Conservation (phyloP, 2,888 invertebrate genomes). For the Glyphotaelius pellucidus region DNA sequence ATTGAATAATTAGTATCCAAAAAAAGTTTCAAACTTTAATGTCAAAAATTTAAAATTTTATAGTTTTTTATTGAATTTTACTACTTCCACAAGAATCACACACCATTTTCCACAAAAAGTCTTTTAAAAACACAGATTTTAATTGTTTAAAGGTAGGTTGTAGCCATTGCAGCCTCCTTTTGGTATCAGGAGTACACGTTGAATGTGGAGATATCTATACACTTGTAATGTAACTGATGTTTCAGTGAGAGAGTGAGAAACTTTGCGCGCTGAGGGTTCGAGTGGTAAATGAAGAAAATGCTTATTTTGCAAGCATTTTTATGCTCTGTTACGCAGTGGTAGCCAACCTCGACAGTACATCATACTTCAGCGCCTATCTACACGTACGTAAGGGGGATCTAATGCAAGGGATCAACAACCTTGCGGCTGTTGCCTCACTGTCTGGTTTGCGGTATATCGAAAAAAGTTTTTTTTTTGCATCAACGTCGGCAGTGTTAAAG, state of each 20-base stretch:
- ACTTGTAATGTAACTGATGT: neutral
- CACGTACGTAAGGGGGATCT: constrained; percentile 50
- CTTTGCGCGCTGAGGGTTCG: constrained; percentile 43
- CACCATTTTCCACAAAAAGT: neutral
- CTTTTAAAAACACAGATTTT: neutral
- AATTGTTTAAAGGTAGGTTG: neutral
- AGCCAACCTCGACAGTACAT: constrained; percentile 61
- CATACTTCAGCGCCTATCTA: constrained; percentile 53
- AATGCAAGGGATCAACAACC: constrained; percentile 14
- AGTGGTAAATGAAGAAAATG: constrained; percentile 61
- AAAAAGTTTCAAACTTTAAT: too few species aligned
- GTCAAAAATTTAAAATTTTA: too few species aligned
- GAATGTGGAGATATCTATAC: neutral
- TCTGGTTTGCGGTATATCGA: neutral
- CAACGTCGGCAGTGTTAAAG: neutral
- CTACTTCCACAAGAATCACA: neutral
- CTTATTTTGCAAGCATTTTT: constrained; percentile 64
- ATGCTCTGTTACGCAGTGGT: constrained; percentile 65
- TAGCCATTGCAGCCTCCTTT: neutral
- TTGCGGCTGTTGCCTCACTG: neutral
- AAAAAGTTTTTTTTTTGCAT: neutral
- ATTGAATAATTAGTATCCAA: neutral
- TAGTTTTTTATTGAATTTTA: neutral
- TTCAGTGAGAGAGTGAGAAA: neutral
- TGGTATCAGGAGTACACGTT: neutral